Conservation (phyloP, 2,888 invertebrate species). For the Platycnemis pennipes region DNA sequence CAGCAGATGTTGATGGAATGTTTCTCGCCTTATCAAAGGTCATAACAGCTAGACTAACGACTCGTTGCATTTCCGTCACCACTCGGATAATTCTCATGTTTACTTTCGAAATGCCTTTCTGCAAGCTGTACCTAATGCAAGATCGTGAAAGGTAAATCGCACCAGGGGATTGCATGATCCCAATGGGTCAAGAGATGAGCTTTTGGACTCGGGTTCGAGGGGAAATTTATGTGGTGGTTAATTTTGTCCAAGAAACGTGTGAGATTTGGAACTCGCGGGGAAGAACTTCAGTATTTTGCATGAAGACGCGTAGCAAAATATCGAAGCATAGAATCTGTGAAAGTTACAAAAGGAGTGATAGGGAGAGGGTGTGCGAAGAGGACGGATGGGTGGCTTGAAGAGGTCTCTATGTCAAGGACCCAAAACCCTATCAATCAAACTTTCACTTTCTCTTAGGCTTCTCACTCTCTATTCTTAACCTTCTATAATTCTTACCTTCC, state of each 20-base stretch:
- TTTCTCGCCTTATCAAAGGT: constrained; percentile 7
- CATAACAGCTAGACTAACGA: constrained; percentile 16
- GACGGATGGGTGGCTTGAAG: constrained; percentile 1
- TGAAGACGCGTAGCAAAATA: too few species aligned
- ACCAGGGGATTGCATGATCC: neutral
- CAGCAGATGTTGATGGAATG: neutral
- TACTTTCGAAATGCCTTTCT: constrained; percentile 24
- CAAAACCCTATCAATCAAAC: constrained; percentile 12
- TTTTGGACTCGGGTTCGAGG: neutral
- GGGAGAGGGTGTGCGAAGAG: neutral
- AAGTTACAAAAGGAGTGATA: too few species aligned
- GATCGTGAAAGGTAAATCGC: neutral
- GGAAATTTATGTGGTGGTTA: neutral
- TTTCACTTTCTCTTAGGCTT: neutral
- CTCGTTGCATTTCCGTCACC: neutral
- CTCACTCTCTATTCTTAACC: neutral
- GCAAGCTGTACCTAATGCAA: neutral
- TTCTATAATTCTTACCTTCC: neutral
- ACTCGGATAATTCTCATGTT: neutral
- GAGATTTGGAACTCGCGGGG: neutral
- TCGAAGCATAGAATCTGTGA: too few species aligned
- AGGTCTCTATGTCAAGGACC: constrained; percentile 39
- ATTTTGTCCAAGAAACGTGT: neutral
- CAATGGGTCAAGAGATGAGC: constrained; percentile 16
- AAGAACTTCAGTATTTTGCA: neutral